A percentile compares a stretch with the other conserved stretches of the same genome.
phyloP scores from a whole-genome alignment of 2,888 invertebrate genomes.

The Chymomyza fuscimana region DNA sequence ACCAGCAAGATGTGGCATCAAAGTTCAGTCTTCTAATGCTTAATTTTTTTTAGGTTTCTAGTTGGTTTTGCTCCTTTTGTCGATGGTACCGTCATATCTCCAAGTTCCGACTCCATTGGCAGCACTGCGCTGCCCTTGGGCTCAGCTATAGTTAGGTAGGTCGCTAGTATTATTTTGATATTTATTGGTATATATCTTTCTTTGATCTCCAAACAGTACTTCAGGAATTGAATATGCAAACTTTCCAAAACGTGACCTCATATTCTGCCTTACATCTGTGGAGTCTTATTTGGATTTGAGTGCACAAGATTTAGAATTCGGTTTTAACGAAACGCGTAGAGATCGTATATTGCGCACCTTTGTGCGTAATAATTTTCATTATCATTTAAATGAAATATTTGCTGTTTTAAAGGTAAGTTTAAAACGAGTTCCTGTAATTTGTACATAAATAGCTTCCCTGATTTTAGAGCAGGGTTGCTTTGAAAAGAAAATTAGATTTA shows the following conservation, averaged over 20 bases:
- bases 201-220: conserved; percentile 74
- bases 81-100: conserved; percentile 91
- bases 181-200: not conserved
- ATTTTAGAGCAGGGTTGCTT: no score
- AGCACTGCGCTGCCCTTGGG: conserved; percentile 78
- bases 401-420: conserved; percentile 86
- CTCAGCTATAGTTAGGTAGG: conserved; percentile 81
- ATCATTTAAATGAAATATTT: conserved; percentile 96
- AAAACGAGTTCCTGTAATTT: no score
- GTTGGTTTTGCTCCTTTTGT: conserved; percentile 97
- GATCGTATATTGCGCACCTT: conserved; percentile 94
- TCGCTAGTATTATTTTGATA: not conserved
- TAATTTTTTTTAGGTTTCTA: conserved; percentile 82
- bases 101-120: conserved; percentile 78
- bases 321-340: conserved; percentile 92
- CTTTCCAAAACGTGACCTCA: conserved; percentile 89
- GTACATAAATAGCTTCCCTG: no score
- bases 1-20: not conserved
- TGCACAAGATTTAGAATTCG: conserved; percentile 92
- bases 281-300: conserved; percentile 91
- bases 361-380: conserved; percentile 96
- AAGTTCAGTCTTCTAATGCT: not conserved
- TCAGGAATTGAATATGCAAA: conserved; percentile 90
- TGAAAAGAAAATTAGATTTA: no score
- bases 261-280: conserved; percentile 91